Evolutionary conservation across 2,797 vertebrate species (phyloP).

Genomic region (Sebastolobus altivelis): DNA sequence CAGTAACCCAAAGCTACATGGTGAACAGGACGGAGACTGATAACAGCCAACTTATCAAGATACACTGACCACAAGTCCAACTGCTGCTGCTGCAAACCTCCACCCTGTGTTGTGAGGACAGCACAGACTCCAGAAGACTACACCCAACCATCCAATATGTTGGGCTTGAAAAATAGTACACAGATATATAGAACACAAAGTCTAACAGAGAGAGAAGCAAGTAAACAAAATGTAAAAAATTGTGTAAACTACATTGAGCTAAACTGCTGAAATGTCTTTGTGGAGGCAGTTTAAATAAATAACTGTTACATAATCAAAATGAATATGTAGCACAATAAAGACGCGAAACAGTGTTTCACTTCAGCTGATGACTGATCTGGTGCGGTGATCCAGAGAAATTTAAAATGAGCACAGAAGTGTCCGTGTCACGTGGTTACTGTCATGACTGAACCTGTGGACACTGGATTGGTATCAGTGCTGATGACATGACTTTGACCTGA

Average conservation of each 20-base stretch:
- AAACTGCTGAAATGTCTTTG: background rate
- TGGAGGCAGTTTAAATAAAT: background rate
- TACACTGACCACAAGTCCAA: conserved; percentile 50
- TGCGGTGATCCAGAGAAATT: background rate
- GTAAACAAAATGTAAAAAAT: background rate
- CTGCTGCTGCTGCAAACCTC: conserved; percentile 44
- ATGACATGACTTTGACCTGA: background rate
- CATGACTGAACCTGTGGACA: background rate
- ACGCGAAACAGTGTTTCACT: background rate
- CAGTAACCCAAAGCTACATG: conserved; percentile 2
- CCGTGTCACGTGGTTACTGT: background rate
- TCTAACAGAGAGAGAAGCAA: background rate
- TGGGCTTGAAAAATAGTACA: background rate
- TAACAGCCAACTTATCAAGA: conserved; percentile 54
- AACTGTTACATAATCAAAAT: background rate
- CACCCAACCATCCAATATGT: conserved; percentile 44
- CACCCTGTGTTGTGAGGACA: conserved; percentile 39
- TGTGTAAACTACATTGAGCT: background rate
- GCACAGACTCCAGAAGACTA: conserved; percentile 7
- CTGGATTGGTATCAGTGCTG: background rate
- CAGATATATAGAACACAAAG: background rate
- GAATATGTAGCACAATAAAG: background rate
- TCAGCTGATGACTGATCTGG: background rate
- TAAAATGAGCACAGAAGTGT: background rate
- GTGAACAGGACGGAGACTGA: conserved; percentile 32